Conservation (phyloP, 2,888 invertebrate species). For the Eretmocerus hayati region DNA sequence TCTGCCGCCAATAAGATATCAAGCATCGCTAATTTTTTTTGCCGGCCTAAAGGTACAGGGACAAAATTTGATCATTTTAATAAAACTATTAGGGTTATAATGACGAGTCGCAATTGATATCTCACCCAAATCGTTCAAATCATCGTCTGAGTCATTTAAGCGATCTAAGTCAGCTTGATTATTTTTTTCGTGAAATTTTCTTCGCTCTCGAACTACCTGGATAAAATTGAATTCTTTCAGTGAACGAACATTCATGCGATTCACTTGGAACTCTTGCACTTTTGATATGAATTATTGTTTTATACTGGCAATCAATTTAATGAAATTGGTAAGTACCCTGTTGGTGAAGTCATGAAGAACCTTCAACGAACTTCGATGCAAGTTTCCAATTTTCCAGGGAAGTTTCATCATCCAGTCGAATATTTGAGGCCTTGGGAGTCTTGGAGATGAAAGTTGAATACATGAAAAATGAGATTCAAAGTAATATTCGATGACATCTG, state of each 20-base stretch:
- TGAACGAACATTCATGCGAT: too few relatives aligned
- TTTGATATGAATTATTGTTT: background rate
- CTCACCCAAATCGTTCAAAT: too few relatives aligned
- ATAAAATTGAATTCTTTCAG: background rate
- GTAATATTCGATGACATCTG: background rate
- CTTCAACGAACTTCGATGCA: slow-evolving; percentile 47
- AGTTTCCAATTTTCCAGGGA: slow-evolving; percentile 41
- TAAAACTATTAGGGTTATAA: too few relatives aligned
- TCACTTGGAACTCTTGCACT: background rate
- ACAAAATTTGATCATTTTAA: background rate
- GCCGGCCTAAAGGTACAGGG: slow-evolving; percentile 1
- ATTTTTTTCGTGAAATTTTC: slow-evolving; percentile 19
- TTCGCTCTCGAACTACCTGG: slow-evolving; percentile 22
- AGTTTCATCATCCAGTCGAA: slow-evolving; percentile 3
- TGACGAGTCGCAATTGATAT: too few relatives aligned
- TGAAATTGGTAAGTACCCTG: slow-evolving; percentile 38
- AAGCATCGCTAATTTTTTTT: slow-evolving; percentile 34
- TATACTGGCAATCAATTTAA: background rate
- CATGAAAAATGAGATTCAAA: background rate
- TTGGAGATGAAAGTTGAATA: background rate
- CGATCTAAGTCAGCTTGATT: slow-evolving; percentile 14
- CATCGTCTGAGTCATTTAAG: slow-evolving; percentile 5
- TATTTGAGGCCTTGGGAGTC: slow-evolving; percentile 49
- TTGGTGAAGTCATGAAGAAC: slow-evolving; percentile 52
- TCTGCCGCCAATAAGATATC: slow-evolving; percentile 35